Percentiles rank a stretch among this genome's conserved stretches.
Evolutionary conservation across 2,113 vertebrate species (phyloP).

Genomic region (sheep (Ovis aries)): ARS-UI_Ramb_v3.0 NC_056061.1:68340001-68340500

Average conservation of each 20-base stretch:
- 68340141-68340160: no score
- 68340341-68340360: background rate
- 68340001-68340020: constrained; percentile 17
- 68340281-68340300: background rate
- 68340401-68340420: background rate
- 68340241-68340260: background rate
- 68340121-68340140: background rate
- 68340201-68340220: background rate
- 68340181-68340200: background rate
- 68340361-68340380: background rate
- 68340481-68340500: background rate
- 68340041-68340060: background rate
- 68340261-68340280: background rate
- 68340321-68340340: background rate
- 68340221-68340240: background rate
- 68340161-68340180: background rate
- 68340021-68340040: background rate
- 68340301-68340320: background rate
- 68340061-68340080: background rate
- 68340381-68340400: background rate
- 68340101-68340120: background rate
- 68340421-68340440: background rate
- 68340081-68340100: background rate
- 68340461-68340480: background rate
- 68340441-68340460: background rate